Percentiles rank a stretch among this genome's conserved stretches.
phyloP scores from a whole-genome alignment of 2,888 invertebrate genomes.

The Andricus curvator region DNA sequence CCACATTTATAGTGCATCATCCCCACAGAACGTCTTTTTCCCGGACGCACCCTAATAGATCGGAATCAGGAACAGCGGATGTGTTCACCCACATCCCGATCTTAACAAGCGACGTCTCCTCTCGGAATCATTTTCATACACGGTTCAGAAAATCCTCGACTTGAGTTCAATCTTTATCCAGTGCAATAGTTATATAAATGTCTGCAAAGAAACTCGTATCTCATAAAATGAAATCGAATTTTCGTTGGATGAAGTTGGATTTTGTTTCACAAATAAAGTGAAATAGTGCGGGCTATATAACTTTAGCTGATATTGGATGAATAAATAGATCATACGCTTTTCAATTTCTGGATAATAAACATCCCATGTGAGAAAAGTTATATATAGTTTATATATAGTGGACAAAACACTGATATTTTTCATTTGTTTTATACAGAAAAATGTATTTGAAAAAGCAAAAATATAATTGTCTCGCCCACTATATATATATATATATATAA shows the following conservation, averaged over 20 bases:
- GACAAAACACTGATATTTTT: too few relatives aligned
- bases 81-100: constrained; percentile 13
- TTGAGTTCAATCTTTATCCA: neutral
- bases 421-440: too few relatives aligned
- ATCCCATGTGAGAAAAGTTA: too few relatives aligned
- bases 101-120: neutral
- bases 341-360: too few relatives aligned
- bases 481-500: too few relatives aligned
- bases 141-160: constrained; percentile 1
- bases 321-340: neutral
- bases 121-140: neutral
- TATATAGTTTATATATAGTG: too few relatives aligned
- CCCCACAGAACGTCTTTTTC: constrained; percentile 53
- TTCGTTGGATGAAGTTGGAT: neutral
- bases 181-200: neutral
- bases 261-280: neutral
- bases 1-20: constrained; percentile 62
- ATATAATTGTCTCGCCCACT: too few relatives aligned
- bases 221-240: neutral
- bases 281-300: neutral
- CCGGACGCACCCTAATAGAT: constrained; percentile 52
- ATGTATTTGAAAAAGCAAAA: too few relatives aligned
- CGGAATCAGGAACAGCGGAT: constrained; percentile 32
- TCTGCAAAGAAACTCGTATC: neutral
- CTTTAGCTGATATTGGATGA: neutral